A percentile compares a stretch with the other conserved stretches of the same genome.
phyloP scores from a whole-genome alignment of 2,888 invertebrate species.

The Pecten maximus region DNA sequence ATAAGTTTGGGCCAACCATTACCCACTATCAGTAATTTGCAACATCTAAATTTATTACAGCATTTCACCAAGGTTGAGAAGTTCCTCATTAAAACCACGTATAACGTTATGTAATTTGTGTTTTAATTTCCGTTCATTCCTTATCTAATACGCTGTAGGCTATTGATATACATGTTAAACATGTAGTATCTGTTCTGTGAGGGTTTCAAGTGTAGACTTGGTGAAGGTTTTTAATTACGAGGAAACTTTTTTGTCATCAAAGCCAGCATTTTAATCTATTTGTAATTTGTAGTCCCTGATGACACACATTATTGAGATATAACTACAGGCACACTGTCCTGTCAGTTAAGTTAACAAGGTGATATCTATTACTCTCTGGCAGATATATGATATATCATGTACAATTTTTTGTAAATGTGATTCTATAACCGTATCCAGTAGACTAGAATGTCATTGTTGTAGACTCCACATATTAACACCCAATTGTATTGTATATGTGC shows the following conservation, averaged over 20 bases:
- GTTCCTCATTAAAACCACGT: not conserved
- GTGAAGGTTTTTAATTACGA: constrained; percentile 7
- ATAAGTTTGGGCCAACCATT: not conserved
- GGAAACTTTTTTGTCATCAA: not conserved
- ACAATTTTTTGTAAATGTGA: no score
- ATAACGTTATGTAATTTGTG: not conserved
- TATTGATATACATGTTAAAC: no score
- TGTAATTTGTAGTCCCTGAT: no score
- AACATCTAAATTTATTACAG: not conserved
- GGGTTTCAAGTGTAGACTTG: not conserved
- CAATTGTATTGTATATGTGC: no score
- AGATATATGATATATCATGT: no score
- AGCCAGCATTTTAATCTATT: not conserved
- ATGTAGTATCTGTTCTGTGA: not conserved
- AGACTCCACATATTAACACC: no score
- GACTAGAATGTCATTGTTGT: no score
- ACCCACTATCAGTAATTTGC: not conserved
- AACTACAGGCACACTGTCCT: no score
- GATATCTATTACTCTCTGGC: no score
- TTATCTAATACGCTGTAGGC: not conserved
- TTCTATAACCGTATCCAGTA: no score
- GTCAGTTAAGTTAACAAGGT: no score
- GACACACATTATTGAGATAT: no score
- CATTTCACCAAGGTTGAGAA: not conserved
- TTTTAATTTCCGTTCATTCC: not conserved